Percentiles rank a stretch among this genome's conserved stretches.
phyloP scores from a whole-genome alignment of 2,113 vertebrate species.

The Protobothrops mucrosquamatus region DNA sequence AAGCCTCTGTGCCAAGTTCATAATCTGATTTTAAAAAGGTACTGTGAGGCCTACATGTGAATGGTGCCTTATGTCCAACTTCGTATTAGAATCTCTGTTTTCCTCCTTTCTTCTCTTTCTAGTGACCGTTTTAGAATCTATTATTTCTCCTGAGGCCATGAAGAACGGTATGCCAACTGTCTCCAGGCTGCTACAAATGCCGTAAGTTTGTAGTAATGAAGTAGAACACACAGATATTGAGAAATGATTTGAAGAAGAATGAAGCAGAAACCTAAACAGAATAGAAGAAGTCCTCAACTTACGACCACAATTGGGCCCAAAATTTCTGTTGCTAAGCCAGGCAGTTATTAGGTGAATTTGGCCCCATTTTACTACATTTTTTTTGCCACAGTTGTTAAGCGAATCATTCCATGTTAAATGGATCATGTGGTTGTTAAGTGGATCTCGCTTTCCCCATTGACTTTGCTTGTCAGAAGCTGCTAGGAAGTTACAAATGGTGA shows the following conservation, averaged over 20 bases:
- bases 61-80: background rate
- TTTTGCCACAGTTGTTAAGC: background rate
- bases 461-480: background rate
- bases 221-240: background rate
- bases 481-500: background rate
- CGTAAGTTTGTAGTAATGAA: slow-evolving; percentile 76
- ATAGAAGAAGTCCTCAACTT: background rate
- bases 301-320: background rate
- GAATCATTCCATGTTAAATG: background rate
- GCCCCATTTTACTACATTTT: background rate
- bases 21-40: background rate
- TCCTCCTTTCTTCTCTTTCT: background rate
- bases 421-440: background rate
- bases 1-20: background rate
- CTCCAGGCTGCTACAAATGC: slow-evolving; percentile 86
- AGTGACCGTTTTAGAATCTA: slow-evolving; percentile 94
- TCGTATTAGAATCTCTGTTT: background rate
- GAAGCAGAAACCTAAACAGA: background rate
- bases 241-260: background rate
- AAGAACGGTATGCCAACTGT: slow-evolving; percentile 90
- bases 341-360: background rate
- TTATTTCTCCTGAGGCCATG: slow-evolving; percentile 91
- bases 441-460: background rate
- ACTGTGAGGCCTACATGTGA: background rate
- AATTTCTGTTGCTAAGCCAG: background rate